Evolutionary conservation across 2,797 vertebrate genomes (phyloP).

Genomic region (Clangula hyemalis): DNA sequence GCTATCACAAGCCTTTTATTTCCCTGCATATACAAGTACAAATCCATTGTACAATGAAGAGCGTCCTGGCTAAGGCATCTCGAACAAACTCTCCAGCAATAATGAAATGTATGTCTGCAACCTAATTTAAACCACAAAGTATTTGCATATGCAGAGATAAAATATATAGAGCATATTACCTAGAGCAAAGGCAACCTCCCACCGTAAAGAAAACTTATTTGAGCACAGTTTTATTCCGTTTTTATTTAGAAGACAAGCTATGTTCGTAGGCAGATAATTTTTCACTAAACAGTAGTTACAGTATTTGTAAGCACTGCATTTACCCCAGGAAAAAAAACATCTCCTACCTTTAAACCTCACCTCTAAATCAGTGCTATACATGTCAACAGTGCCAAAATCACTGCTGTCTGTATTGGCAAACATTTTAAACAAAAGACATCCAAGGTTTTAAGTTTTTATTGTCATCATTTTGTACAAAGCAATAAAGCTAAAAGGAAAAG

Average conservation of each 20-base stretch:
- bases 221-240: neutral
- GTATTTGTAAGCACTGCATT: neutral
- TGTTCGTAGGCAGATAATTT: neutral
- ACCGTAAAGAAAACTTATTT: neutral
- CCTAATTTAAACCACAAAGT: neutral
- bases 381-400: neutral
- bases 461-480: neutral
- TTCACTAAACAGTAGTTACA: neutral
- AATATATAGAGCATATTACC: neutral
- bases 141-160: neutral
- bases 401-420: accelerated
- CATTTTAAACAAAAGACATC: neutral
- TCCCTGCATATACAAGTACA: neutral
- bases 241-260: neutral
- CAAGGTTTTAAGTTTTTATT: neutral
- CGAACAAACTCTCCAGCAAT: neutral
- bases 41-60: neutral
- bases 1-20: neutral
- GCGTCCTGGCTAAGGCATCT: neutral
- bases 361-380: neutral
- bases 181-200: neutral
- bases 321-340: neutral
- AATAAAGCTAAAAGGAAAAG: neutral
- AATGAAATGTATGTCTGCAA: accelerated
- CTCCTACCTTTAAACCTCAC: neutral